Conservation (phyloP, 1,140 invertebrate genomes). For the Drosophila kanapiae region DNA sequence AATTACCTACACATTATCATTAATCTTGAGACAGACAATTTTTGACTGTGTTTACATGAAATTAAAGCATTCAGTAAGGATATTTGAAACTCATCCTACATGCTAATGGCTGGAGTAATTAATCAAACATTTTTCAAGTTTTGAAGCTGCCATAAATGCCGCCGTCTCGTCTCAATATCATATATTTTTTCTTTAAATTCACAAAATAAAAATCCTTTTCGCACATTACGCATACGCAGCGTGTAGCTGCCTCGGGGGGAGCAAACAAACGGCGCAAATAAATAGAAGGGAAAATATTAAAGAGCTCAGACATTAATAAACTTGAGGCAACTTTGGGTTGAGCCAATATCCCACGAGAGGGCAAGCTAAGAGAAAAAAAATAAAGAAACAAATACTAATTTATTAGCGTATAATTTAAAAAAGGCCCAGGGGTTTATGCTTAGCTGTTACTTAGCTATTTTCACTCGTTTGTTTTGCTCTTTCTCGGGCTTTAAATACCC, state of each 20-base stretch:
- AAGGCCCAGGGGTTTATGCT: conserved; percentile 66
- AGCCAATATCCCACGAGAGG: conserved; percentile 7
- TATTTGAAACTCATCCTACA: neutral
- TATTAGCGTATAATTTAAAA: conserved; percentile 65
- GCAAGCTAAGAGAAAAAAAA: conserved; percentile 22
- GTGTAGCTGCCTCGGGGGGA: conserved; percentile 1
- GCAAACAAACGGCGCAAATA: conserved; percentile 1
- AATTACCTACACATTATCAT: conserved; percentile 27
- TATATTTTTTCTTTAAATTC: neutral
- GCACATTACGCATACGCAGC: conserved; percentile 34
- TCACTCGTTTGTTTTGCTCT: conserved; percentile 13
- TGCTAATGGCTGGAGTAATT: conserved; percentile 49
- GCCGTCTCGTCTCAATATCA: neutral
- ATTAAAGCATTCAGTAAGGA: neutral
- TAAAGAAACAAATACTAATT: conserved; percentile 48
- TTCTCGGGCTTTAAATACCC: conserved; percentile 20
- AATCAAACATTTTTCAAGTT: conserved; percentile 52
- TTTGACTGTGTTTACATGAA: conserved; percentile 3
- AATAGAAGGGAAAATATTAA: conserved; percentile 11
- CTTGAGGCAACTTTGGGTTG: neutral
- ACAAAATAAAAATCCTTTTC: conserved; percentile 29
- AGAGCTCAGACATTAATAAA: neutral
- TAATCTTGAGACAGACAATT: conserved; percentile 37
- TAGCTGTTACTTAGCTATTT: conserved; percentile 36
- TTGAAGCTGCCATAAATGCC: neutral